Evolutionary conservation across 2,797 vertebrate genomes (phyloP).

Genomic region (Mionectes olivaceus): DNA sequence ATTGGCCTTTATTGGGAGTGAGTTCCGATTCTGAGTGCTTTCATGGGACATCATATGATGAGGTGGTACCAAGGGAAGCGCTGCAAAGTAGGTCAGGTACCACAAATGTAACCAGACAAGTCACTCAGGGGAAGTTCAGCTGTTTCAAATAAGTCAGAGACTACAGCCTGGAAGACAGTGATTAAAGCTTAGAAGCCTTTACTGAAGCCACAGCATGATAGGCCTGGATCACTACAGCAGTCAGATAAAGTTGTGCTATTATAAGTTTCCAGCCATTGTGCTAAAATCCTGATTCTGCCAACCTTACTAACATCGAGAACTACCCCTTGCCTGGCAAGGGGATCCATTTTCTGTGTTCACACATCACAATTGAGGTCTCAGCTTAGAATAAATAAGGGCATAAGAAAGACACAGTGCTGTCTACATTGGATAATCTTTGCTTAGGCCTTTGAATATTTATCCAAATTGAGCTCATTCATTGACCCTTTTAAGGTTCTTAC

Average conservation of each 20-base stretch:
- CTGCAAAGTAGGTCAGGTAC: conserved; percentile 76
- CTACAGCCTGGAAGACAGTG: conserved; percentile 31
- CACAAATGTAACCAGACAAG: conserved; percentile 74
- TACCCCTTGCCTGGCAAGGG: neutral
- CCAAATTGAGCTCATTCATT: neutral
- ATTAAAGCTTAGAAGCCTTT: conserved; percentile 53
- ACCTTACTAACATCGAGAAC: neutral
- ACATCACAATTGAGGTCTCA: conserved; percentile 17
- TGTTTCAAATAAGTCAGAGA: conserved; percentile 73
- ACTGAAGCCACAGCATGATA: conserved; percentile 12
- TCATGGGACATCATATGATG: conserved; percentile 23
- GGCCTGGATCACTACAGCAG: neutral
- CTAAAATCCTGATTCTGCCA: conserved; percentile 17
- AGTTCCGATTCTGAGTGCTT: conserved; percentile 51
- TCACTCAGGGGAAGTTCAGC: conserved; percentile 65
- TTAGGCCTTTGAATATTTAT: conserved; percentile 1
- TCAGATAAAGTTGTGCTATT: neutral
- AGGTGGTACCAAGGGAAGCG: conserved; percentile 50
- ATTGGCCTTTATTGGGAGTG: conserved; percentile 35
- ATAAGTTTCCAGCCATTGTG: neutral
- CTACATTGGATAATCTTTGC: neutral
- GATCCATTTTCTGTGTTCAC: neutral
- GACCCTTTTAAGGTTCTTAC: neutral
- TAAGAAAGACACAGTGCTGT: neutral
- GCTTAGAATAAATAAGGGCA: conserved; percentile 17